Evolutionary conservation across 2,113 vertebrate genomes (phyloP).

Genomic region (Bubo scandiacus): DNA sequence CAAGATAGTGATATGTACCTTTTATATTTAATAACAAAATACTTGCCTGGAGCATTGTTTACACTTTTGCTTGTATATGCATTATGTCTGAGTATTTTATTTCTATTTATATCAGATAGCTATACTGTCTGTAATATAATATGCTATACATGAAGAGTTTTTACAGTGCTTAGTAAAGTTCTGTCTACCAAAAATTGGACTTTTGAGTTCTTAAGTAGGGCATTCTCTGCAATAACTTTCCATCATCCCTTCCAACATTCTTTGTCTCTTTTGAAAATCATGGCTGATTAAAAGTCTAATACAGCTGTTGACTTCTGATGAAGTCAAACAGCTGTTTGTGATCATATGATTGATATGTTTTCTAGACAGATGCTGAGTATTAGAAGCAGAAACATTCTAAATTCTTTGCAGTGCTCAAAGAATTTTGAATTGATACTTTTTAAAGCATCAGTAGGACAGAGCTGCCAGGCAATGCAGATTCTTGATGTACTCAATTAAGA

Average conservation of each 20-base stretch:
- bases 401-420: background rate
- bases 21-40: background rate
- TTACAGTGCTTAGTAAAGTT: constrained; percentile 18
- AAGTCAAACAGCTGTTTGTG: constrained; percentile 75
- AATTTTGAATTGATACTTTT: background rate
- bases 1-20: background rate
- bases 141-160: constrained; percentile 4
- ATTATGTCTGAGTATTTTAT: background rate
- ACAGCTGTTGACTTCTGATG: too few species aligned
- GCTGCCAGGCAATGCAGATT: background rate
- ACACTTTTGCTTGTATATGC: background rate
- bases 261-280: constrained; percentile 68
- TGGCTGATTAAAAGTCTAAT: constrained; percentile 68
- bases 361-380: constrained; percentile 65
- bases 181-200: constrained; percentile 26
- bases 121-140: background rate
- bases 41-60: background rate
- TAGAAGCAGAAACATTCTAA: constrained; percentile 52
- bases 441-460: background rate
- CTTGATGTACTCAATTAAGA: background rate
- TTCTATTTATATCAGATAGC: constrained; percentile 10
- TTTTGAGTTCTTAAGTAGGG: constrained; percentile 15
- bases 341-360: constrained; percentile 73
- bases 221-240: constrained; percentile 68
- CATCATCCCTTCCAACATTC: constrained; percentile 61